Percentiles rank a stretch among this genome's conserved stretches.
Conservation (phyloP, 2,113 vertebrate species). For the Albula goreensis region DNA sequence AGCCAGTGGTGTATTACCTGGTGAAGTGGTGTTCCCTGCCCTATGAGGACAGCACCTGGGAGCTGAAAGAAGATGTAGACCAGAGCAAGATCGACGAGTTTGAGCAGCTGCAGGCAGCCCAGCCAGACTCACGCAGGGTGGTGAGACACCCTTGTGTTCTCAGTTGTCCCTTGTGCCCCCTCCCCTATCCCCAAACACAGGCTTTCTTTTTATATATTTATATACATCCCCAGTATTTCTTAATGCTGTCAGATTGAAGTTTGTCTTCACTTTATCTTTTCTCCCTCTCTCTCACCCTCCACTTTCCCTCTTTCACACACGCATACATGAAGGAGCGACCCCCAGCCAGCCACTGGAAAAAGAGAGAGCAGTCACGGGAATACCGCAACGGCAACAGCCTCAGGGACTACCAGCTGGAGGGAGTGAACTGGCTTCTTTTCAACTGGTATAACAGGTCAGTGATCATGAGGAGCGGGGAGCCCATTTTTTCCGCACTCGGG, state of each 20-base stretch:
- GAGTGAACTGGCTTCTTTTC: constrained; percentile 98
- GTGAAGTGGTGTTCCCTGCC: constrained; percentile 98
- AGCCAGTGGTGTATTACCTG: constrained; percentile 98
- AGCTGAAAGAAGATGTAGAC: constrained; percentile 96
- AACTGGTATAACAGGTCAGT: constrained; percentile 99
- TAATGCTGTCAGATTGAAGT: too few relatives aligned
- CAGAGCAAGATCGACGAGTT: constrained; percentile 97
- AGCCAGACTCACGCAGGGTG: constrained; percentile 83
- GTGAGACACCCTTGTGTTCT: constrained; percentile 65
- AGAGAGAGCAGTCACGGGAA: constrained; percentile 91
- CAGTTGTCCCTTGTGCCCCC: not conserved
- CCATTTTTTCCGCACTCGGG: not conserved
- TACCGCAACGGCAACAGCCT: constrained; percentile 96
- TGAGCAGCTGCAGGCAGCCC: constrained; percentile 90
- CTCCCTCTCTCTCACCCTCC: not conserved
- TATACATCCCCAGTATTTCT: too few relatives aligned
- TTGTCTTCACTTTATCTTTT: not conserved
- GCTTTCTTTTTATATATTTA: too few relatives aligned
- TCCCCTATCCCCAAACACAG: too few relatives aligned
- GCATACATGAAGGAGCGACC: constrained; percentile 85
- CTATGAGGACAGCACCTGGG: constrained; percentile 99
- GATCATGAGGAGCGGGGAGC: not conserved
- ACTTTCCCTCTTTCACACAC: constrained; percentile 22
- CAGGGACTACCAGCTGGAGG: constrained; percentile 98
- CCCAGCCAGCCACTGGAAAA: constrained; percentile 94